Base-by-base conservation (phyloP, 2,888 invertebrate species). In the Troilus luridus region DNA sequence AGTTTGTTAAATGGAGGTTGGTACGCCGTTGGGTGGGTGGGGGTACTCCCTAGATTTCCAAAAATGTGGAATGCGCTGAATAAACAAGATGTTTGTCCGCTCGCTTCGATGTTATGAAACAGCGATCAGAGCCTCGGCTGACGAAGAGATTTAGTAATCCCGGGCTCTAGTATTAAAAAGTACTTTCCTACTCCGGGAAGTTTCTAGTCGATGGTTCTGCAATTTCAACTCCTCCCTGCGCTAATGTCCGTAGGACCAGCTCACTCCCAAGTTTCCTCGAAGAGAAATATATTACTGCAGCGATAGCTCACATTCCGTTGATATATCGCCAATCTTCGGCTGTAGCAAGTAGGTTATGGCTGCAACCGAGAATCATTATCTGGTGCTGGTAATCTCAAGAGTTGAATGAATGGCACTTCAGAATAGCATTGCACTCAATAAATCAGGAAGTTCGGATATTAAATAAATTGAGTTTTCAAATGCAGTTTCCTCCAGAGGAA, bases 231-330 rank as follows among this genome's bases (percentile, higher is more conserved):
- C 17, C 24, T 41, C 17, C 27, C 12, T 0, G 9, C 72, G 41
- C 72, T 77, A 77, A 77, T 77, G 72, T 9, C 19, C 8, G 8
- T 21, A 41, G 27, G 72, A 77, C 72, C 19, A 27, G 41, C 72
- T 77, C 72, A 27, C 7, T 64, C n/a, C 64, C 11, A 77, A 77
- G 12, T 77, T 77, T 41, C 72, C 41, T 7, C 7, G 17, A 41
- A 12, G 72, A 77, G 72, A 77, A 41, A 77, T 77, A 77, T 77
- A 77, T 77, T 77, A 77, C 72, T 77, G 27, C 72, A 77, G 72
- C 41, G 17, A 77, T 77, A 77, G 72, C 41, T 77, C 72, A 77
- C 27, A 77, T 41, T 41, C 41, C 8, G 8, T 14, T 77, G 41
- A 77, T 77, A 41, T 17, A 77, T 77, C 9, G 19, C 27, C 72